A percentile compares a stretch with the other conserved stretches of the same genome.
phyloP scores from a whole-genome alignment of 2,113 vertebrate genomes.

The Apeltes quadracus region DNA sequence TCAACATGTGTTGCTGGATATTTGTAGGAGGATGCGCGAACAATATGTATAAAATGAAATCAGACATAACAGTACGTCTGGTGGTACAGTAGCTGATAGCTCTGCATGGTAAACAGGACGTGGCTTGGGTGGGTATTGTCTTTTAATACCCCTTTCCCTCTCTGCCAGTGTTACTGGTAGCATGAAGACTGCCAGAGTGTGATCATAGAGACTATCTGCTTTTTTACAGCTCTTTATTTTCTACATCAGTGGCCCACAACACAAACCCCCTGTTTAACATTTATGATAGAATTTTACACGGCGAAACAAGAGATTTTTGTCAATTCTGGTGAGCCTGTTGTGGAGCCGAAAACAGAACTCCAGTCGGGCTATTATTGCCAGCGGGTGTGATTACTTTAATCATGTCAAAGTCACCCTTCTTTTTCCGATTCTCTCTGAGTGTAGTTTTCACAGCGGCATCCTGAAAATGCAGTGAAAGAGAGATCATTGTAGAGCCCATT shows the following conservation, averaged over 20 bases:
- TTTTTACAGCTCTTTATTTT: background rate
- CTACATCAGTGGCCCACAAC: background rate
- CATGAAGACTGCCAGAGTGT: background rate
- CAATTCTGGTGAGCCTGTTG: conserved; percentile 9
- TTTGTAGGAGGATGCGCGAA: background rate
- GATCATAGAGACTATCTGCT: background rate
- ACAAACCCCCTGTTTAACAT: background rate
- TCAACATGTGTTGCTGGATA: background rate
- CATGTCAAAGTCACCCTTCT: background rate
- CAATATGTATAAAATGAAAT: background rate
- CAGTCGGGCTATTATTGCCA: background rate
- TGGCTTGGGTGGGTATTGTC: background rate
- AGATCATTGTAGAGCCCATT: conserved; percentile 7
- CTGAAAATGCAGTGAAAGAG: conserved; percentile 15
- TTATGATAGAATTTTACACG: conserved; percentile 8
- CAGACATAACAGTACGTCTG: background rate
- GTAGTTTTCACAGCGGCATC: background rate
- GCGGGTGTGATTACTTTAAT: conserved; percentile 26
- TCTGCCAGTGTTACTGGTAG: background rate
- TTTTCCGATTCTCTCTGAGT: background rate
- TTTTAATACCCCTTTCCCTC: background rate
- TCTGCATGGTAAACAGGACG: background rate
- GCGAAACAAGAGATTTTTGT: background rate
- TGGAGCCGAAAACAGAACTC: background rate
- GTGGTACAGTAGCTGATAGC: background rate